Conservation (phyloP, 2,888 invertebrate species). For the Protodeltote pygarga region DNA sequence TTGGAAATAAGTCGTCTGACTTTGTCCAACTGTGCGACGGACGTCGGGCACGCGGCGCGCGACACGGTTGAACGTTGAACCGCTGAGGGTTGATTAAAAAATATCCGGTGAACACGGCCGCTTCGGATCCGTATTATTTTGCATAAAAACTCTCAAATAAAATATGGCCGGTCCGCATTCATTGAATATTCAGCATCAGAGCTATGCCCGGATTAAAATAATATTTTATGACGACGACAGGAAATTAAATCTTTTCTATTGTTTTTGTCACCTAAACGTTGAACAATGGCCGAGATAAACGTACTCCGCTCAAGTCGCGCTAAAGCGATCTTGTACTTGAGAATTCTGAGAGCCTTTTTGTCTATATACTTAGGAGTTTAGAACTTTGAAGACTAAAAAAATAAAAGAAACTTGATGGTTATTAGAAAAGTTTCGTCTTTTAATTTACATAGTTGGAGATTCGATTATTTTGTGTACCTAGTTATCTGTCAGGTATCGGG, state of each 20-base stretch:
- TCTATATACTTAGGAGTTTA: constrained; percentile 35
- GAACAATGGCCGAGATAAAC: constrained; percentile 54
- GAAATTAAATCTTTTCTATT: constrained; percentile 80
- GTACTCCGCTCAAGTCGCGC: constrained; percentile 8
- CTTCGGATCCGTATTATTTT: constrained; percentile 55
- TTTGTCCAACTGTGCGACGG: constrained; percentile 18
- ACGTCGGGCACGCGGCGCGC: constrained; percentile 26
- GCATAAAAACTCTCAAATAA: constrained; percentile 71
- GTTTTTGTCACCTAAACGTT: constrained; percentile 68
- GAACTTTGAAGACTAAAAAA: too few relatives aligned
- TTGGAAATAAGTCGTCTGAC: constrained; percentile 44
- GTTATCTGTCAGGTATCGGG: constrained; percentile 3
- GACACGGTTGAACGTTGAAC: constrained; percentile 14
- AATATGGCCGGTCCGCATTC: constrained; percentile 67
- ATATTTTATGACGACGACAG: constrained; percentile 75
- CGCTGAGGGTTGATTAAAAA: constrained; percentile 58
- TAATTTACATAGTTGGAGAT: constrained; percentile 19
- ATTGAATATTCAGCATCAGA: constrained; percentile 73
- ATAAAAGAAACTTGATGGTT: constrained; percentile 35
- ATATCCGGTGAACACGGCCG: constrained; percentile 54
- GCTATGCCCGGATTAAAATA: constrained; percentile 74
- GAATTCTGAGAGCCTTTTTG: constrained; percentile 28
- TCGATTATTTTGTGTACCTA: constrained; percentile 17
- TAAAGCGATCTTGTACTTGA: constrained; percentile 22
- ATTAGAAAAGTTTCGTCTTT: constrained; percentile 45